Evolutionary conservation across 2,888 invertebrate genomes (phyloP), one percentile per base, ranked within the genome.

Genomic region (Melieria omissa): DNA sequence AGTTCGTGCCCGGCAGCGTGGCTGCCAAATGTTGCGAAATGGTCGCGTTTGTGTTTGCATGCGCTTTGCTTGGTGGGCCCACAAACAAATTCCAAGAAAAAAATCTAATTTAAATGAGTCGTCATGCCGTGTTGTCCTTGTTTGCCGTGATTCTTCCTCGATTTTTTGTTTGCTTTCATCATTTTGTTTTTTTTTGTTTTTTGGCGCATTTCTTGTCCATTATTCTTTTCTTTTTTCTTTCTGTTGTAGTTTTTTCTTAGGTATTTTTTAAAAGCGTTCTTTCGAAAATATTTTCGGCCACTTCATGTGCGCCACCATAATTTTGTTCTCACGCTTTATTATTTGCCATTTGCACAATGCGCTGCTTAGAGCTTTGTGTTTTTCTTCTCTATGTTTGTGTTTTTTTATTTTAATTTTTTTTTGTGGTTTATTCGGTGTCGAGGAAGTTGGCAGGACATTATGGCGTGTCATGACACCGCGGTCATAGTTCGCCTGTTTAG

Each of bases 101-200:
- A 73, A 73, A 73, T 73, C 71, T 71, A 71, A 73, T 73, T 73
- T 73, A 71, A 73, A 73, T 73, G 73, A 73, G 73, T 73, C 71
- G 66, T 70, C 66, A 70, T 66, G 65, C 65, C 54, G 58, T 70
- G 61, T 29, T 29, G 29, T 66, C 55, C 65, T 71, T 55, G 29
- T 63, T 47, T 45, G 52, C 65, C 52, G 14, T 45, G 65, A 47
- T 65, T 64, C 57, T 6, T 42, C 29, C 29, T 29, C 29, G 29
- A 3, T 42, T 49, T 65, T 45, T 64, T 62, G 29, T 29, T 52
- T 60, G 16, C 29, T 45, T 54, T 54, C 10, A 29, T 64, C 6
- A 12, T 57, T 63, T 57, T 58, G 44, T 46, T 3, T 14, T 63
- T 47, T 46, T 61, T 12, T 68, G 52, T 41, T 16, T 60, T 12